Conservation (phyloP, 2,113 vertebrate species). For the Triplophysa dalaica region DNA sequence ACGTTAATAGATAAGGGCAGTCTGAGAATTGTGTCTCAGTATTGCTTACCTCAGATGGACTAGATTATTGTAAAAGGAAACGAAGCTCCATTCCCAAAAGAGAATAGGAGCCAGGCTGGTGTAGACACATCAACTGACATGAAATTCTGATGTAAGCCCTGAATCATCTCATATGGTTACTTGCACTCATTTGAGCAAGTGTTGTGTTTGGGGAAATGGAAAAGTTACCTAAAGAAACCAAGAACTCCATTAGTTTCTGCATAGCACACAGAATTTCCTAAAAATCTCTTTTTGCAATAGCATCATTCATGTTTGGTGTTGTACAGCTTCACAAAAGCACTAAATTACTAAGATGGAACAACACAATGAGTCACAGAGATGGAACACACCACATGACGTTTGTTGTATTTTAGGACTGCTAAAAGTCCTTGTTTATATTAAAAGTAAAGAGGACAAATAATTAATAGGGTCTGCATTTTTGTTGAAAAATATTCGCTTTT, state of each 20-base stretch:
- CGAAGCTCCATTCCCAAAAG: conserved; percentile 1
- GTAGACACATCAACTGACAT: neutral
- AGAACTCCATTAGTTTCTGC: neutral
- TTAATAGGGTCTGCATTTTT: neutral
- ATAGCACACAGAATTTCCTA: neutral
- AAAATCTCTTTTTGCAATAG: neutral
- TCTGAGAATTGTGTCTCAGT: neutral
- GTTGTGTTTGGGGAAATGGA: neutral
- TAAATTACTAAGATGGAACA: too few species aligned
- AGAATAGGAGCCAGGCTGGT: neutral
- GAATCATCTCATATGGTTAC: conserved; percentile 28
- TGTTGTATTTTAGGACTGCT: neutral
- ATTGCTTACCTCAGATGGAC: conserved; percentile 21
- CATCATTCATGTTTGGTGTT: too few species aligned
- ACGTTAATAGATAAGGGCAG: neutral
- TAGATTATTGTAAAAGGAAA: neutral
- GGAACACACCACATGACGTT: neutral
- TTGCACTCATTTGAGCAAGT: conserved; percentile 7
- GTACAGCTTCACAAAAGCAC: too few species aligned
- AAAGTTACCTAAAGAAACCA: neutral
- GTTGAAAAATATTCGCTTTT: neutral
- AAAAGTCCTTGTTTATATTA: neutral
- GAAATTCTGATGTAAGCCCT: conserved; percentile 39
- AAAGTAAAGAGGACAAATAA: neutral
- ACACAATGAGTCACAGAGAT: too few species aligned